phyloP scores from a whole-genome alignment of 2,888 invertebrate species.

The Slavum lentiscoides region DNA sequence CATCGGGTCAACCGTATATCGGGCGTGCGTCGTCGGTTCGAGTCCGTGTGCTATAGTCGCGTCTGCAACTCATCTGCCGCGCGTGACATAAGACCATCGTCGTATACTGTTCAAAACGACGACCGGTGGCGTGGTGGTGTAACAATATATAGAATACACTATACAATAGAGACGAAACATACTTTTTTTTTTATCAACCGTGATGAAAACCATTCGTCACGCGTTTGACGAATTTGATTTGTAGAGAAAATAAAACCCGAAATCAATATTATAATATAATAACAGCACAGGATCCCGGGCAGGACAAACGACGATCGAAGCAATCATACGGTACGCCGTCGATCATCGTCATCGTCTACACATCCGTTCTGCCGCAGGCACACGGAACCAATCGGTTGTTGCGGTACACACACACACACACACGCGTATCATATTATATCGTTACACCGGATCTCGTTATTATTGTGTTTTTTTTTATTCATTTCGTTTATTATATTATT shows the following conservation, averaged over 20 bases:
- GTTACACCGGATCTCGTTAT: no score
- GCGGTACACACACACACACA: not conserved
- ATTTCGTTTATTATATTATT: no score
- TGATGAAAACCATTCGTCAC: slow-evolving; percentile 49
- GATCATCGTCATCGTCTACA: not conserved
- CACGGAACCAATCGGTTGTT: slow-evolving; percentile 47
- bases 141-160: no score
- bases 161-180: not conserved
- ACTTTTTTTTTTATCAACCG: slow-evolving; percentile 26
- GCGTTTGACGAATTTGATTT: slow-evolving; percentile 53
- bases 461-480: no score
- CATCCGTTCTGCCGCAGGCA: slow-evolving; percentile 40
- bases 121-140: no score
- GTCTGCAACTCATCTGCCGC: no score
- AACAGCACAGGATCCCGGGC: no score
- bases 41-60: no score
- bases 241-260: slow-evolving; percentile 13
- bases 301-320: not conserved
- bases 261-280: slow-evolving; percentile 19
- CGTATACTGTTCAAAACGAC: no score
- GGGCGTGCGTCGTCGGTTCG: no score
- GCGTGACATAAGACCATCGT: no score
- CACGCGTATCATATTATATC: not conserved
- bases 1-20: no score
- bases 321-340: slow-evolving; percentile 39